phyloP scores from a whole-genome alignment of 2,113 vertebrate genomes.

The Caloenas nicobarica region DNA sequence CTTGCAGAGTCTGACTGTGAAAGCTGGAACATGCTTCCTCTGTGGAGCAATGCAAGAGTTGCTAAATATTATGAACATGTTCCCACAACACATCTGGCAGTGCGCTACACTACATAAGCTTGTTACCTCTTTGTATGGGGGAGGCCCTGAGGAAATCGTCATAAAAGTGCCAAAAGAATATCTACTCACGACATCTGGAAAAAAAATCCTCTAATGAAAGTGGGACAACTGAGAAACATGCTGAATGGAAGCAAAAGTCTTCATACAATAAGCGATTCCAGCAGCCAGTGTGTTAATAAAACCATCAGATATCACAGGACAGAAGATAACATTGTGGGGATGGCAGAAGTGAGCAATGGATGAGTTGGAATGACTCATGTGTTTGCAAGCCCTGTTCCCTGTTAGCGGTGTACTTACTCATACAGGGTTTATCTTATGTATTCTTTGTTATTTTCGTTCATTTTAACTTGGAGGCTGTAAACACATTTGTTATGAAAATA shows the following conservation, averaged over 20 bases:
- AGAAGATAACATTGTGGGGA: not conserved
- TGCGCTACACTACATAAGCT: not conserved
- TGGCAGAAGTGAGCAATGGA: not conserved
- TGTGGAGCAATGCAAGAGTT: not conserved
- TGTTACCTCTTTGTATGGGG: not conserved
- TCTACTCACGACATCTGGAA: not conserved
- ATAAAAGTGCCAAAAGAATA: not conserved
- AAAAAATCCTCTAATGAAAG: not conserved
- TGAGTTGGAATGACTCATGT: not conserved
- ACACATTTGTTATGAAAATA: conserved; percentile 44
- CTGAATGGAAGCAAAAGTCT: not conserved
- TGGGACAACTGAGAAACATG: not conserved
- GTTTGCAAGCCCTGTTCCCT: not conserved
- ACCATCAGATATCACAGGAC: not conserved
- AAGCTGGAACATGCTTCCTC: not conserved
- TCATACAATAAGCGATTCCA: not conserved
- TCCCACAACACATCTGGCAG: not conserved
- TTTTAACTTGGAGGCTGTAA: conserved; percentile 44
- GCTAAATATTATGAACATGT: not conserved
- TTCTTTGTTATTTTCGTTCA: conserved; percentile 22
- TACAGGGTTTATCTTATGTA: not conserved
- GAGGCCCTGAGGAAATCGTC: not conserved
- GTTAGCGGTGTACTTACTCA: not conserved
- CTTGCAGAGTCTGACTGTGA: not conserved
- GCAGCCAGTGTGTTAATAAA: not conserved